Evolutionary conservation across 2,888 invertebrate species (phyloP), one percentile per base, ranked within the genome.

Genomic region (Drosophila mimica): DNA sequence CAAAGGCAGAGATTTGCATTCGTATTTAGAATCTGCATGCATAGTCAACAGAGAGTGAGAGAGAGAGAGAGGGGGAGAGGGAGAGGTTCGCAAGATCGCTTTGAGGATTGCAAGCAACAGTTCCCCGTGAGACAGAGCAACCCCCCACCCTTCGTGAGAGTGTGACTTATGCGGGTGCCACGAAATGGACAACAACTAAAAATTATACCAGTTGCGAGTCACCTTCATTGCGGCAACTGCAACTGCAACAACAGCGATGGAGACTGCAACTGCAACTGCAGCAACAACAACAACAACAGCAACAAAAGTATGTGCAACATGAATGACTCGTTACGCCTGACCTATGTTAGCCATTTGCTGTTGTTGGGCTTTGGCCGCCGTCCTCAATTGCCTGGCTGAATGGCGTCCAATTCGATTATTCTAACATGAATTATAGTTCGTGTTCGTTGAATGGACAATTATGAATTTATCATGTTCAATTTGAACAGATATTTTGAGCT

Each of bases 391-490:
- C 73, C 83, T 75, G 68, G 76, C 89, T 88, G 89, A 87, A 89
- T 88, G 88, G 90, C 90, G 88, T 88, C 90, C 87, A 83, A 88
- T 90, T 90, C 90, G 88, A 88, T 88, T 88, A 88, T 89, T 88
- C 87, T 83, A 88, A 90, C 85, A 88, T 88, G 88, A 88, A 88
- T 90, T 88, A 88, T 88, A 85, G 87, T 88, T 90, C 89, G 88
- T 90, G 90, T 88, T 88, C 88, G 90, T 63, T 88, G 87, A 88
- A 89, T 90, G 88, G 88, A 90, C 90, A 88, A 88, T 88, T 88
- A 90, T 88, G 90, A 90, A 88, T 88, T 88, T 88, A 88, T 90
- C 90, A 90, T 88, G 89, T 89, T 83, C 89, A 88, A 90, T 87
- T 89, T 88, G 88, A 86, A 87, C 90, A 86, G 89, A 87, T 88